Evolutionary conservation across 1,140 invertebrate species (phyloP).

Genomic region (Dryas iulia): DNA sequence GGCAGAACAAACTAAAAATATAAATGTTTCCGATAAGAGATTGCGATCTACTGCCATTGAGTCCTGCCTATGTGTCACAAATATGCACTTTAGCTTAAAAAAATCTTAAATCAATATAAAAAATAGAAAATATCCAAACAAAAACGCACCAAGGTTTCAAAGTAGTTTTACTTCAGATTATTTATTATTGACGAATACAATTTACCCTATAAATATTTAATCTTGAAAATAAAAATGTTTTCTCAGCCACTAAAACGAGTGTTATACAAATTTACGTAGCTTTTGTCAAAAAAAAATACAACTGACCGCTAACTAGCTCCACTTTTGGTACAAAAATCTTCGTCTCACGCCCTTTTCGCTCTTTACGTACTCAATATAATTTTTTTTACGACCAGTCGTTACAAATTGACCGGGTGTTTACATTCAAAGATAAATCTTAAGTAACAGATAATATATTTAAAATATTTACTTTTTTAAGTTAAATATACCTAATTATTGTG

Average conservation of each 20-base stretch:
- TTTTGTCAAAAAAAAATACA: slow-evolving; percentile 45
- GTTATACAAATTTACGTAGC: slow-evolving; percentile 55
- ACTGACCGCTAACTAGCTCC: slow-evolving; percentile 65
- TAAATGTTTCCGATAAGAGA: too few species aligned
- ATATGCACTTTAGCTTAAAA: too few species aligned
- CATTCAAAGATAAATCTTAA: neutral
- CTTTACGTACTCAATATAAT: neutral
- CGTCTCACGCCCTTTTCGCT: slow-evolving; percentile 49
- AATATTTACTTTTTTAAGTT: too few species aligned
- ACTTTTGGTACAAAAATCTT: slow-evolving; percentile 39
- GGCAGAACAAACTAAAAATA: too few species aligned
- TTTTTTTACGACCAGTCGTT: neutral
- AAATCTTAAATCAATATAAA: neutral
- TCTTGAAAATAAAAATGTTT: slow-evolving; percentile 51
- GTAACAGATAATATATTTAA: neutral
- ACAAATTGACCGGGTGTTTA: neutral
- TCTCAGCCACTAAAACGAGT: slow-evolving; percentile 53
- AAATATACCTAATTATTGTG: neutral
- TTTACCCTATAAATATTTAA: slow-evolving; percentile 46
- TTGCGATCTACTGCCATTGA: too few species aligned
- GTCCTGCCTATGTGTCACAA: too few species aligned
- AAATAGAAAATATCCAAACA: neutral
- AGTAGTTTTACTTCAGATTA: neutral
- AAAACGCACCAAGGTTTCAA: neutral
- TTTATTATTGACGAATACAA: neutral